A percentile compares a stretch with the other conserved stretches of the same genome.
Evolutionary conservation across 2,888 invertebrate genomes (phyloP).

Genomic region (Tetragonisca angustula): DNA sequence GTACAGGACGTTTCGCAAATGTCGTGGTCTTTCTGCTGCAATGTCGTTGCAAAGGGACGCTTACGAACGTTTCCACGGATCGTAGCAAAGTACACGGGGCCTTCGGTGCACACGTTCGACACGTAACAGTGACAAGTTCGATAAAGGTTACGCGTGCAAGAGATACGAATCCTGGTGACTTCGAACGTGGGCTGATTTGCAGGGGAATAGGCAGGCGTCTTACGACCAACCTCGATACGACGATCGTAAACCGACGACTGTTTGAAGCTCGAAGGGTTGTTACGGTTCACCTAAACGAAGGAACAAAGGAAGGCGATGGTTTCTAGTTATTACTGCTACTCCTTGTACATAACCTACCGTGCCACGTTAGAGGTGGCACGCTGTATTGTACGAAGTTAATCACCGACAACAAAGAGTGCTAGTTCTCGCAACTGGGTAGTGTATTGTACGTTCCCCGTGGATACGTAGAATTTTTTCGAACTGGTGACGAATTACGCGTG

Average conservation of each 20-base stretch:
- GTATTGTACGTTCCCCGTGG: not conserved
- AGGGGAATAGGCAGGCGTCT: not conserved
- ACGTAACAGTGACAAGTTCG: constrained; percentile 23
- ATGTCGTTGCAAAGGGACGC: not conserved
- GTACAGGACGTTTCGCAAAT: too few species aligned
- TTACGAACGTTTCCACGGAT: too few species aligned
- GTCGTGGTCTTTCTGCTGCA: not conserved
- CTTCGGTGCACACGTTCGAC: constrained; percentile 20
- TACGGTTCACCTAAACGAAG: not conserved
- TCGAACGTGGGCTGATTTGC: constrained; percentile 13
- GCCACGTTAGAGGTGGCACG: not conserved
- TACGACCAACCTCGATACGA: constrained; percentile 24
- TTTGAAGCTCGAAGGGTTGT: not conserved
- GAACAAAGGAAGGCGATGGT: not conserved
- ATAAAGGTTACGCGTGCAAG: constrained; percentile 29
- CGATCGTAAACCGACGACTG: constrained; percentile 41
- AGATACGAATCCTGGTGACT: not conserved
- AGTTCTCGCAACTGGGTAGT: not conserved
- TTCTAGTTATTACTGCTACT: not conserved
- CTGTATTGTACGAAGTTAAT: not conserved
- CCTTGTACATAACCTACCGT: not conserved
- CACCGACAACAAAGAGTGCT: not conserved
- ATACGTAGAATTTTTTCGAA: not conserved
- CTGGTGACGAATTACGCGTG: not conserved
- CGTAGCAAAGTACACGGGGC: not conserved